These are phyloP conservation scores for Lasius fuliginosus DNA, from an alignment of 2,888 invertebrate genomes.

Conservation along the genomic window DNA sequence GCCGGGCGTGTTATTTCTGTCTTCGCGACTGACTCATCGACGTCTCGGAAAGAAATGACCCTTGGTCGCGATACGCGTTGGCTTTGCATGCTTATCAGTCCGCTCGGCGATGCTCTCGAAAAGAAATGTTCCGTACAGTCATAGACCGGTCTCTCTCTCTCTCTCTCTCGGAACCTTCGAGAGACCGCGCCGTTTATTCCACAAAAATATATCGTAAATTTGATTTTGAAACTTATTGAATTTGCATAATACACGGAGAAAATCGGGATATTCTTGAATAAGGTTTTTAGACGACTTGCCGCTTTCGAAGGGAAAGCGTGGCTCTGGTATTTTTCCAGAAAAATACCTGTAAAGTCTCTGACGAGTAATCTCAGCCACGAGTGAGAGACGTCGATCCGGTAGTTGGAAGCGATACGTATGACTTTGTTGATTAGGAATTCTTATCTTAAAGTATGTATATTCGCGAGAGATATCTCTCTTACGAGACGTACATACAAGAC, in stretches of 20 bases:
- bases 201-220: slow-evolving; percentile 28
- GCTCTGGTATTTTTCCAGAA: neutral
- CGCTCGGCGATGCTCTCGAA: slow-evolving; percentile 34
- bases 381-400: neutral
- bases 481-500: neutral
- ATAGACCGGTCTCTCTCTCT: slow-evolving; percentile 10
- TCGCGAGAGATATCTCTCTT: neutral
- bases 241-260: slow-evolving; percentile 23
- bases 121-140: slow-evolving; percentile 22
- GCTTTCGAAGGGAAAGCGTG: neutral
- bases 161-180: slow-evolving; percentile 10
- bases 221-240: slow-evolving; percentile 34
- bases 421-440: slow-evolving; percentile 2
- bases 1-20: slow-evolving; percentile 46
- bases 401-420: neutral
- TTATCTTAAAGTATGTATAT: slow-evolving; percentile 11
- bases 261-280: neutral
- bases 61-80: slow-evolving; percentile 53
- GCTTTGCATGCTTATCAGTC: slow-evolving; percentile 52
- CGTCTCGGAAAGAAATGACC: slow-evolving; percentile 49
- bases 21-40: slow-evolving; percentile 52
- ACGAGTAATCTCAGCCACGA: neutral
- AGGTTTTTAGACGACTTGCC: neutral
- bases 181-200: neutral
- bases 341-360: neutral